Evolutionary conservation across 2,797 vertebrate species (phyloP).

Genomic region (Hemibagrus guttatus): DNA sequence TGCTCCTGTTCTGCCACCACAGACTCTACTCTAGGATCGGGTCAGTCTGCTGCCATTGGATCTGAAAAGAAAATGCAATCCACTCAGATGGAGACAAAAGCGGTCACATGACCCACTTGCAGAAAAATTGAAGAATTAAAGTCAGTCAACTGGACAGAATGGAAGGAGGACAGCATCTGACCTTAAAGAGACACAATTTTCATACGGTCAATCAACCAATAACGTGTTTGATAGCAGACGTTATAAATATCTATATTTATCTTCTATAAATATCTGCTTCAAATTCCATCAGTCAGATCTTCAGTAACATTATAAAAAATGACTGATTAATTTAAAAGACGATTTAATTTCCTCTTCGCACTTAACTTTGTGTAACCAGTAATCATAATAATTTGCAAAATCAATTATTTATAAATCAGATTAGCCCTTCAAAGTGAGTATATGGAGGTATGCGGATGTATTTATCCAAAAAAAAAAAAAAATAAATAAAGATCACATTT

Average conservation of each 20-base stretch:
- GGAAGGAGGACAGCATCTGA: background rate
- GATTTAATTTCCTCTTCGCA: background rate
- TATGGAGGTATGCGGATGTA: background rate
- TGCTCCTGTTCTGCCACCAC: conserved; percentile 32
- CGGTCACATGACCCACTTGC: background rate
- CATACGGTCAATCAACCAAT: background rate
- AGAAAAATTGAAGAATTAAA: background rate
- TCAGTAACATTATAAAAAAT: background rate
- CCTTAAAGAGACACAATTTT: background rate
- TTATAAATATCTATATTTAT: too few relatives aligned
- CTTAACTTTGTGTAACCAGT: background rate
- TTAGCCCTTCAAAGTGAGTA: background rate
- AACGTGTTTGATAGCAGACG: background rate
- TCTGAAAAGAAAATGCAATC: background rate
- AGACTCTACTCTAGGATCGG: conserved; percentile 40
- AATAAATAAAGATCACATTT: too few relatives aligned
- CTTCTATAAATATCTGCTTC: background rate
- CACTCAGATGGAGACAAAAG: background rate
- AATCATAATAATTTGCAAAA: background rate
- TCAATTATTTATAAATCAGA: background rate
- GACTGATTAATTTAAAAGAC: too few relatives aligned
- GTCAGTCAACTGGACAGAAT: background rate
- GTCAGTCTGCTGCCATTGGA: conserved; percentile 29
- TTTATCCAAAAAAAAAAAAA: background rate
- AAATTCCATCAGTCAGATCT: background rate